These are phyloP conservation scores for Protaetia brevitarsis DNA, from an alignment of 1,140 invertebrate genomes.

Conservation along the genomic window DNA sequence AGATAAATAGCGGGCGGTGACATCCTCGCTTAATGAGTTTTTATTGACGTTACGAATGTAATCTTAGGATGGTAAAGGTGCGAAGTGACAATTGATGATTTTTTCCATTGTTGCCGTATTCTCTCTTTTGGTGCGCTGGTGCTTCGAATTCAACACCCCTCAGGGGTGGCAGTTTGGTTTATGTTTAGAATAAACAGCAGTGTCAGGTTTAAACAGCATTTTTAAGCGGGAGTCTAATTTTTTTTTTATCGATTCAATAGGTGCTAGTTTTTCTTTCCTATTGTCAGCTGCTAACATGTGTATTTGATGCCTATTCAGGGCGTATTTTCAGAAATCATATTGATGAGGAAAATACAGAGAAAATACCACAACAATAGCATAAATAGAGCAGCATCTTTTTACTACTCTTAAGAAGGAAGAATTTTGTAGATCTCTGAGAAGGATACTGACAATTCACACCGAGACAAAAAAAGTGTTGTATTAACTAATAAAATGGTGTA, in stretches of 20 bases:
- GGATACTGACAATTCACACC: too few species aligned
- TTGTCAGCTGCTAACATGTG: neutral
- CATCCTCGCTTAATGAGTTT: neutral
- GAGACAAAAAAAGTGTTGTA: too few species aligned
- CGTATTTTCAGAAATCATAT: too few species aligned
- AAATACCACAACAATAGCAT: too few species aligned
- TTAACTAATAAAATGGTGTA: too few species aligned
- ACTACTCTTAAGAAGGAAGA: too few species aligned
- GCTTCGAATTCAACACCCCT: slow-evolving; percentile 9
- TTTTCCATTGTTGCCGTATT: neutral
- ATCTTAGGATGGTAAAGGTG: neutral
- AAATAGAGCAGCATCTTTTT: too few species aligned
- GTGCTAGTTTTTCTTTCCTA: neutral
- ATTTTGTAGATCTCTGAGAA: too few species aligned
- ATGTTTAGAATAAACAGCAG: slow-evolving; percentile 18
- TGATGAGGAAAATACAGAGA: too few species aligned
- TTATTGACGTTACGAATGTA: slow-evolving; percentile 7
- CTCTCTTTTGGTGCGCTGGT: neutral
- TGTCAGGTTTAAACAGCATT: slow-evolving; percentile 8
- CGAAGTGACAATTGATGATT: slow-evolving; percentile 17
- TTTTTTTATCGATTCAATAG: slow-evolving; percentile 17
- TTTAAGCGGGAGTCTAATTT: neutral
- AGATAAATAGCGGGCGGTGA: neutral
- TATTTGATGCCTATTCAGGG: too few species aligned
- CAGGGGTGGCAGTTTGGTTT: neutral